phyloP scores from a whole-genome alignment of 2,797 vertebrate genomes.

The Molossus alvarezi region DNA sequence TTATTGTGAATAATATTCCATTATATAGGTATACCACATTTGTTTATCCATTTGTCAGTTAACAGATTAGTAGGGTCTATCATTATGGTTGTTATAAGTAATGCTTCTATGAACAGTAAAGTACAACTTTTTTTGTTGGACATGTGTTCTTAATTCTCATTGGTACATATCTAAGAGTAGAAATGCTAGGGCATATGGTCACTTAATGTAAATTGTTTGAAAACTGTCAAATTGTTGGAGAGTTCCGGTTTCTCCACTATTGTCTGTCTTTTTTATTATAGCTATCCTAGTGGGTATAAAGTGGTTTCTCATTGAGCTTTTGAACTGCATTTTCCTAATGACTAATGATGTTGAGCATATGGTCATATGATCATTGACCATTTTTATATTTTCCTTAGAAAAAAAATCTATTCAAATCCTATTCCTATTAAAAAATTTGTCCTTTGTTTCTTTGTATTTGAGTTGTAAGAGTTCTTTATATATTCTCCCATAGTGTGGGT shows the following conservation, averaged over 20 bases:
- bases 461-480: neutral
- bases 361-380: neutral
- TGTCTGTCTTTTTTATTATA: neutral
- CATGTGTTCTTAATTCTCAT: neutral
- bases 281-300: too few species aligned
- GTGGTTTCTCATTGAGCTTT: neutral
- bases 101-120: neutral
- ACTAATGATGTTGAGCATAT: neutral
- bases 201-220: neutral
- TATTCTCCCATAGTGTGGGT: neutral
- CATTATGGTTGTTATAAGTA: neutral
- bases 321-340: neutral
- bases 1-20: neutral
- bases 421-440: neutral
- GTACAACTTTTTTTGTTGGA: neutral
- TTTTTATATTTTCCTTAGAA: neutral
- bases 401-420: neutral
- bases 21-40: neutral
- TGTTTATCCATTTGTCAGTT: neutral
- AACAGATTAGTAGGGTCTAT: neutral
- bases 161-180: neutral
- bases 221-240: neutral
- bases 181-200: neutral
- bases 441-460: neutral
- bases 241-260: neutral